Conservation (phyloP, 2,113 vertebrate genomes). For the Gopherus evgoodei region DNA sequence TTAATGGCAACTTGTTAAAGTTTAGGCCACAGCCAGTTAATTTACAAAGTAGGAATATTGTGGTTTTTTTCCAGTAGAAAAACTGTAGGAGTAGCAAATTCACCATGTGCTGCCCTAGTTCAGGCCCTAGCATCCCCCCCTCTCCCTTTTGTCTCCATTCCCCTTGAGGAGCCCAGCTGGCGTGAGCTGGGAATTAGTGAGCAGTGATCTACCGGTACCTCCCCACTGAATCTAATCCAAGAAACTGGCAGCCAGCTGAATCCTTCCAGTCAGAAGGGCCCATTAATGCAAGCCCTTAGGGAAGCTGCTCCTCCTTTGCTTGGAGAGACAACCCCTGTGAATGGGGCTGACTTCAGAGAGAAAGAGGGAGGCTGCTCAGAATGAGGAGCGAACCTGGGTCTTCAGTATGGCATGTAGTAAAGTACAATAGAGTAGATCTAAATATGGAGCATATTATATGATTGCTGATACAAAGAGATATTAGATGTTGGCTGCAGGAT, state of each 20-base stretch:
- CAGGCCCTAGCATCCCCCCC: constrained; percentile 61
- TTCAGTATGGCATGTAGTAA: constrained; percentile 3
- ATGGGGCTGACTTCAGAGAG: constrained; percentile 20
- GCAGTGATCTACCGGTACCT: constrained; percentile 69
- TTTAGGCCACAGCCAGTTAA: neutral
- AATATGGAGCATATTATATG: constrained; percentile 34
- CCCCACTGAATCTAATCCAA: constrained; percentile 72
- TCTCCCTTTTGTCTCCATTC: constrained; percentile 75
- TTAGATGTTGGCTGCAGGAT: neutral
- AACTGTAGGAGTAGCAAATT: constrained; percentile 16
- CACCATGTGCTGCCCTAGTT: constrained; percentile 70
- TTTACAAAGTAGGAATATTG: neutral
- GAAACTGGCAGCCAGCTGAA: constrained; percentile 71
- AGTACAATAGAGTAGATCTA: constrained; percentile 7
- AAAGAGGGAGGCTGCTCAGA: neutral
- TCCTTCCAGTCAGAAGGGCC: constrained; percentile 63
- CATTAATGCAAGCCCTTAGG: constrained; percentile 70
- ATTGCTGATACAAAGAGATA: constrained; percentile 22
- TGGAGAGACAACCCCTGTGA: neutral
- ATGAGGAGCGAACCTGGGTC: constrained; percentile 3
- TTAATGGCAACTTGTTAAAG: neutral
- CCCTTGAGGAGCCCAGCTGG: constrained; percentile 79
- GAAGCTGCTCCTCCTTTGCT: constrained; percentile 28
- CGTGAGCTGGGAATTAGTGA: constrained; percentile 77
- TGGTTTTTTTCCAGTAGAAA: neutral